Evolutionary conservation across 1,140 invertebrate species (phyloP).

Genomic region (Zeugodacus cucurbitae): DNA sequence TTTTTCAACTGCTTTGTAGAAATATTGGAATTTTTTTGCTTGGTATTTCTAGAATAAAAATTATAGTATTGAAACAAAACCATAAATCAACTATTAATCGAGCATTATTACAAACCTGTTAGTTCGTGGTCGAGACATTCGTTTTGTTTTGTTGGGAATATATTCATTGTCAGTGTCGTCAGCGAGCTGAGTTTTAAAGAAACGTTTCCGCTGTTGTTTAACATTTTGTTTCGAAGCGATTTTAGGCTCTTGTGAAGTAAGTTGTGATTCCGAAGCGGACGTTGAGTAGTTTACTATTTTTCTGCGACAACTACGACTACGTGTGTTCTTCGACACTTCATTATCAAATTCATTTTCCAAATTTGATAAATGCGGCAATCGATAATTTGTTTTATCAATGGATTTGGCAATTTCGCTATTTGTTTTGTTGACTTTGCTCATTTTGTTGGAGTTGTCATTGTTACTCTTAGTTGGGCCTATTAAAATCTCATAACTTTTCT

Average conservation of each 20-base stretch:
- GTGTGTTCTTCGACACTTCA: background rate
- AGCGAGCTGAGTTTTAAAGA: constrained; percentile 1
- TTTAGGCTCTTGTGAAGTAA: background rate
- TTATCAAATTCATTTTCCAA: background rate
- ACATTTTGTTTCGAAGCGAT: background rate
- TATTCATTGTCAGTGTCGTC: background rate
- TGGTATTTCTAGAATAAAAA: background rate
- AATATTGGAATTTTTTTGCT: background rate
- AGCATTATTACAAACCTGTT: background rate
- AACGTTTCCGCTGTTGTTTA: background rate
- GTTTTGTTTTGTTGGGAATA: background rate
- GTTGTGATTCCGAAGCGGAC: background rate
- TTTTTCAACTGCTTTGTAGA: background rate
- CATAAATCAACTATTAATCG: background rate
- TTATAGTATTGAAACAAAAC: background rate
- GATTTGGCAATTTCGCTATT: background rate
- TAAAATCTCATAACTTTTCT: background rate
- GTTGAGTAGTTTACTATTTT: background rate
- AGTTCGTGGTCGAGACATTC: background rate
- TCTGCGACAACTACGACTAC: background rate
- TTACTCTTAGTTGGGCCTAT: background rate
- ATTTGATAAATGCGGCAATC: background rate
- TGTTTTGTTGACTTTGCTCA: background rate
- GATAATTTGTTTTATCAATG: background rate
- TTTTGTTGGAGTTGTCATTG: too few species aligned